Conservation (phyloP, 2,888 invertebrate genomes). For the Synanthedon vespiformis region DNA sequence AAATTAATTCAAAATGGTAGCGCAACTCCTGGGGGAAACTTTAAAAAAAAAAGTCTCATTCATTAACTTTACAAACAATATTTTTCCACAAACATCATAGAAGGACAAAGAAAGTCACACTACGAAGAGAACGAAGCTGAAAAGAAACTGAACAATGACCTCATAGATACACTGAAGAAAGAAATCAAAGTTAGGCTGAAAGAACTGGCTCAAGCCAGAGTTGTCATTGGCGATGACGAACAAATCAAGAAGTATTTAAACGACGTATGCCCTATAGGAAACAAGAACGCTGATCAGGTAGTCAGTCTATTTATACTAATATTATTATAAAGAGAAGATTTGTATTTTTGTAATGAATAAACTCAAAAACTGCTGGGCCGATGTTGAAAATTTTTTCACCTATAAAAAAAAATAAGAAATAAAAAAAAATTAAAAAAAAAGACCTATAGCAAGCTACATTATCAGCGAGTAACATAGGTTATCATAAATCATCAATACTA, state of each 20-base stretch:
- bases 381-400: no score
- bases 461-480: no score
- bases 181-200: conserved; percentile 75
- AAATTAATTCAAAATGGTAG: no score
- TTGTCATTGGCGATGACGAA: conserved; percentile 60
- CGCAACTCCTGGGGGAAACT: no score
- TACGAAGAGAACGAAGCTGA: conserved; percentile 85
- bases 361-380: no score
- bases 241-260: conserved; percentile 57
- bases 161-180: conserved; percentile 78
- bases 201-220: conserved; percentile 69
- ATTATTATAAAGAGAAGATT: no score
- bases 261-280: conserved; percentile 50
- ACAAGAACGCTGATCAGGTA: conserved; percentile 56
- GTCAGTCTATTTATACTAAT: not conserved
- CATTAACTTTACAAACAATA: not conserved
- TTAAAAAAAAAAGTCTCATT: not conserved
- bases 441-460: no score
- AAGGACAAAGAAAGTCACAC: conserved; percentile 87
- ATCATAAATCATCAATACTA: no score
- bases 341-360: no score
- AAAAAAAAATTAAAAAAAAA: no score
- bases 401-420: no score
- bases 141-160: conserved; percentile 77
- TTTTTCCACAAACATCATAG: conserved; percentile 39